Evolutionary conservation across 2,888 invertebrate genomes (phyloP).

Genomic region (Operophtera brumata): DNA sequence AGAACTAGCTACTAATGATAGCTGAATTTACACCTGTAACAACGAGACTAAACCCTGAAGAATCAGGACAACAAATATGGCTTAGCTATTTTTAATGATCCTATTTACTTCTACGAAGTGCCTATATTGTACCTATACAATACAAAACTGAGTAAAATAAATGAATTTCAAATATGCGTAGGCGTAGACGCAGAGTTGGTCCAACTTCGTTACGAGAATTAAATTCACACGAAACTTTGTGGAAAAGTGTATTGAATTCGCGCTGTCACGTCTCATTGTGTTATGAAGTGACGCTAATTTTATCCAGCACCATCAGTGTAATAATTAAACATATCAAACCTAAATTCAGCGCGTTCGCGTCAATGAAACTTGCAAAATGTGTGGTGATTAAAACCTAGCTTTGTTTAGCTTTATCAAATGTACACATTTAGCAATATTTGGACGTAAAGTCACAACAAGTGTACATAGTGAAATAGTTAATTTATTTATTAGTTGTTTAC

Average conservation of each 20-base stretch:
- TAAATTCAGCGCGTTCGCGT: constrained; percentile 44
- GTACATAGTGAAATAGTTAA: constrained; percentile 8
- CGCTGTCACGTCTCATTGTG: constrained; percentile 64
- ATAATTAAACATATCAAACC: constrained; percentile 59
- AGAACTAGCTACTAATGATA: too few species aligned
- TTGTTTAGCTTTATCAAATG: constrained; percentile 32
- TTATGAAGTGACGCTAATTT: constrained; percentile 62
- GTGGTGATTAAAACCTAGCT: constrained; percentile 50
- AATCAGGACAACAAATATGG: too few species aligned
- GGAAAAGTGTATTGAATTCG: constrained; percentile 62
- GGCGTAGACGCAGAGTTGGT: constrained; percentile 50
- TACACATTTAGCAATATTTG: constrained; percentile 13
- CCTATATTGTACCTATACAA: too few species aligned
- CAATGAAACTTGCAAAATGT: constrained; percentile 56
- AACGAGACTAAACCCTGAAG: too few species aligned
- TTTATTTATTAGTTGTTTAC: constrained; percentile 23
- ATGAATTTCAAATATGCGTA: constrained; percentile 41
- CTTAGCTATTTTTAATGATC: too few species aligned
- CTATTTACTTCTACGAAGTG: too few species aligned
- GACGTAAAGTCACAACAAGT: neutral
- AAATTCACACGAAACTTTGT: constrained; percentile 65
- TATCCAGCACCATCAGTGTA: constrained; percentile 59
- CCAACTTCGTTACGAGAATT: constrained; percentile 59
- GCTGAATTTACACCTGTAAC: too few species aligned
- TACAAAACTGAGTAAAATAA: constrained; percentile 11